Evolutionary conservation across 2,888 invertebrate species (phyloP).

Genomic region (Tipula helvola): DNA sequence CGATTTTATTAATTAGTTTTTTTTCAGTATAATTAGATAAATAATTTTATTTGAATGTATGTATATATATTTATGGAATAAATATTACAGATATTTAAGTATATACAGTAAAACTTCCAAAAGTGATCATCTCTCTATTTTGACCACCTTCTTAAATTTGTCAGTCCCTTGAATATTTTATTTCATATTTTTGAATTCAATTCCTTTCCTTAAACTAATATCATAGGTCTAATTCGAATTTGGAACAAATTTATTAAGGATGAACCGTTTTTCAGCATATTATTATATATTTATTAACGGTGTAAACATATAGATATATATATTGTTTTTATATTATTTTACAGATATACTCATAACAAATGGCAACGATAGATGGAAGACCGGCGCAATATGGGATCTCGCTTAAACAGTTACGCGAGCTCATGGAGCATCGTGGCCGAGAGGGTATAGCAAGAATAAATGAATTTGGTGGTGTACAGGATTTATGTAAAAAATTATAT

Average conservation of each 20-base stretch:
- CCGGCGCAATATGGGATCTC: conserved; percentile 72
- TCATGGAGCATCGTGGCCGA: conserved; percentile 94
- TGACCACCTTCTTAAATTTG: too few species aligned
- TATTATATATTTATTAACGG: too few species aligned
- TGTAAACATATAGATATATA: too few species aligned
- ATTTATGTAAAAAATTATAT: conserved; percentile 93
- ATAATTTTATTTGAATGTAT: neutral
- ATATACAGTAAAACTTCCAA: neutral
- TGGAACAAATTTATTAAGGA: too few species aligned
- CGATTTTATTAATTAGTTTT: neutral
- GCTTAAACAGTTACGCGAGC: conserved; percentile 92
- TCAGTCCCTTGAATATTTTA: too few species aligned
- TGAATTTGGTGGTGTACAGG: conserved; percentile 81
- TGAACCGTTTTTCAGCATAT: too few species aligned
- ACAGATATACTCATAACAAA: conserved; percentile 35
- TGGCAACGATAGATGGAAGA: conserved; percentile 92
- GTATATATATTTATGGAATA: neutral
- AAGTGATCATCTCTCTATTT: too few species aligned
- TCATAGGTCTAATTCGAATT: too few species aligned
- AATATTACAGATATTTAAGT: neutral
- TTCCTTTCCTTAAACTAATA: too few species aligned
- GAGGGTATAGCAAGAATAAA: conserved; percentile 81
- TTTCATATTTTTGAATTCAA: too few species aligned
- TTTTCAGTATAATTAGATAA: too few species aligned
- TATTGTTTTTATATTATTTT: conserved; percentile 5